Conservation (phyloP, 2,113 vertebrate genomes). For the Lycaon pictus region DNA sequence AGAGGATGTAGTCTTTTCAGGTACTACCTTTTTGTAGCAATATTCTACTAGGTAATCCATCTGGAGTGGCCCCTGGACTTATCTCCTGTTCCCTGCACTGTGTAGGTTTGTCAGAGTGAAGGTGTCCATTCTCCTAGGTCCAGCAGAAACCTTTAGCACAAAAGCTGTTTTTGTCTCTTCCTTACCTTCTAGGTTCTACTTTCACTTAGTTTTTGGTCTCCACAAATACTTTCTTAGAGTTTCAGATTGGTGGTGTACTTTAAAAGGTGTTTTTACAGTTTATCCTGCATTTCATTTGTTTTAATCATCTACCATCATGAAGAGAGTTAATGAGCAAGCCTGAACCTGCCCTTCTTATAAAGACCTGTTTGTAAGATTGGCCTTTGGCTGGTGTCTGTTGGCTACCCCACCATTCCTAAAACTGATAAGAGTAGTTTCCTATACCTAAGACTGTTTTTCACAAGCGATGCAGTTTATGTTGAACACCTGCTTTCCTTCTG, state of each 20-base stretch:
- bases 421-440: background rate
- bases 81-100: background rate
- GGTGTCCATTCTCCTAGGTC: background rate
- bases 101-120: background rate
- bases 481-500: background rate
- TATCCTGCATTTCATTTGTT: background rate
- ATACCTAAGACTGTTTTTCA: background rate
- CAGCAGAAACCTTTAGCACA: background rate
- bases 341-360: background rate
- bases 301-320: background rate
- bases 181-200: background rate
- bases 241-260: background rate
- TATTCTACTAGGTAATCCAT: background rate
- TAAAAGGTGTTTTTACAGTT: background rate
- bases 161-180: background rate
- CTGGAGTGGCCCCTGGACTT: background rate
- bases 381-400: background rate
- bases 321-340: background rate
- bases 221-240: background rate
- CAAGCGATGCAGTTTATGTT: background rate
- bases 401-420: background rate
- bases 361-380: background rate
- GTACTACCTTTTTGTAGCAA: background rate
- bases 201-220: background rate
- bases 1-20: background rate